Conservation (phyloP, 2,113 vertebrate genomes). For the Elephas maximus region DNA sequence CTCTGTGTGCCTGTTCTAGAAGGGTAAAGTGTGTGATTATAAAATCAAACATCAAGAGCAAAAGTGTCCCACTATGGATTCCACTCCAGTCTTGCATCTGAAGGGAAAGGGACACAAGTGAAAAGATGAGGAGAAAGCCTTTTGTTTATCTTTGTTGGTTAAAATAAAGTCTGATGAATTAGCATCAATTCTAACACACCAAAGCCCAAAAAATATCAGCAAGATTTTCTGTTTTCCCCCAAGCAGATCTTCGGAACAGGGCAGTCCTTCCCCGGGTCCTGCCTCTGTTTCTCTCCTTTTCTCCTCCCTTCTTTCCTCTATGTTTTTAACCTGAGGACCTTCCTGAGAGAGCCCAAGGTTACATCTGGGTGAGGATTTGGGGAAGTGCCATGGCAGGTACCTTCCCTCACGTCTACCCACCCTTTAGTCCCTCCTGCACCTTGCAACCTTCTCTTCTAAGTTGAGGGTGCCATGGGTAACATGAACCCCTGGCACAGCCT, state of each 20-base stretch:
- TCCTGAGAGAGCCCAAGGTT: neutral
- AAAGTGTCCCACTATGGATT: neutral
- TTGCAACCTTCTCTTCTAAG: accelerated
- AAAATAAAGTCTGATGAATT: neutral
- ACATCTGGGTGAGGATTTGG: accelerated
- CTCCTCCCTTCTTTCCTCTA: neutral
- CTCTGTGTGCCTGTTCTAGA: neutral
- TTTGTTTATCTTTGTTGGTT: accelerated
- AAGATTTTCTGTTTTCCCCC: too few relatives aligned
- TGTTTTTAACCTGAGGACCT: neutral
- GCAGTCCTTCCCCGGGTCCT: neutral
- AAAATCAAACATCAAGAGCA: too few relatives aligned
- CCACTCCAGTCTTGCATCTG: neutral
- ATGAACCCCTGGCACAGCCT: neutral
- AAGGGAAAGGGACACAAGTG: accelerated
- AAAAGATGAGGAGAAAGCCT: neutral
- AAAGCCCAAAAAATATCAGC: neutral
- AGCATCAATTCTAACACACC: neutral
- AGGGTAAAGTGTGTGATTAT: accelerated
- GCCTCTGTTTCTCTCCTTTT: neutral
- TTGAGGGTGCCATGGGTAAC: neutral
- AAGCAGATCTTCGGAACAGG: neutral
- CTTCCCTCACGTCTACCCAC: neutral
- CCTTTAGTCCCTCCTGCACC: neutral
- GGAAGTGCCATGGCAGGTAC: neutral